Percentiles rank a stretch among this genome's conserved stretches.
These are phyloP conservation scores for Epiperipatus broadwayi DNA, from an alignment of 2,888 invertebrate genomes.

Conservation along the genomic window DNA sequence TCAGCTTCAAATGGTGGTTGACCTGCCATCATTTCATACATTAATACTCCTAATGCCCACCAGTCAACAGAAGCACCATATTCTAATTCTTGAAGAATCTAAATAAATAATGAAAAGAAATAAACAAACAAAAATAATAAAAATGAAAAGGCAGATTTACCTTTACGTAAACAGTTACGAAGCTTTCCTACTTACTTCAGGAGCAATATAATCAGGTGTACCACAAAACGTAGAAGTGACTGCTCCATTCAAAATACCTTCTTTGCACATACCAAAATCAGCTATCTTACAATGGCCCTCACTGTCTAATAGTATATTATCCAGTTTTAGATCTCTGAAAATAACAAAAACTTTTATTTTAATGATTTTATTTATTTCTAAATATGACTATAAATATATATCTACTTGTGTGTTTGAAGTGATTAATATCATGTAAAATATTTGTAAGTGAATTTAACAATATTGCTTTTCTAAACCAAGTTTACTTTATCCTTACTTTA, in stretches of 20 bases:
- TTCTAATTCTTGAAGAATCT: constrained; percentile 77
- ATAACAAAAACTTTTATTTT: constrained; percentile 13
- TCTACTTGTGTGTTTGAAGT: not conserved
- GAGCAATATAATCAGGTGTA: constrained; percentile 98
- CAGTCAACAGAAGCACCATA: constrained; percentile 39
- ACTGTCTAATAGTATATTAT: constrained; percentile 88
- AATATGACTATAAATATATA: not conserved
- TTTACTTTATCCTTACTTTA: too few relatives aligned
- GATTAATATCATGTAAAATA: too few relatives aligned
- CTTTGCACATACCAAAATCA: constrained; percentile 98
- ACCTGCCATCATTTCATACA: constrained; percentile 99
- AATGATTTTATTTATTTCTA: too few relatives aligned
- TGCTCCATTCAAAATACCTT: constrained; percentile 67
- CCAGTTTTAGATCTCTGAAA: constrained; percentile 79
- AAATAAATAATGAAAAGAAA: constrained; percentile 13
- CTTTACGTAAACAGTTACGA: not conserved
- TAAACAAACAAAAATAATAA: constrained; percentile 7
- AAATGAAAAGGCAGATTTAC: not conserved
- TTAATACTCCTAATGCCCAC: constrained; percentile 91
- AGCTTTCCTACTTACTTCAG: constrained; percentile 42
- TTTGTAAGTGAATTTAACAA: too few relatives aligned
- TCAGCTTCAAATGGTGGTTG: constrained; percentile 99
- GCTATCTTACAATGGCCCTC: constrained; percentile 88
- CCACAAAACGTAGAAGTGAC: constrained; percentile 95
- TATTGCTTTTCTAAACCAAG: too few relatives aligned